These are phyloP conservation scores for Bellardia bayeri DNA, from an alignment of 2,888 invertebrate genomes.

Conservation along the genomic window DNA sequence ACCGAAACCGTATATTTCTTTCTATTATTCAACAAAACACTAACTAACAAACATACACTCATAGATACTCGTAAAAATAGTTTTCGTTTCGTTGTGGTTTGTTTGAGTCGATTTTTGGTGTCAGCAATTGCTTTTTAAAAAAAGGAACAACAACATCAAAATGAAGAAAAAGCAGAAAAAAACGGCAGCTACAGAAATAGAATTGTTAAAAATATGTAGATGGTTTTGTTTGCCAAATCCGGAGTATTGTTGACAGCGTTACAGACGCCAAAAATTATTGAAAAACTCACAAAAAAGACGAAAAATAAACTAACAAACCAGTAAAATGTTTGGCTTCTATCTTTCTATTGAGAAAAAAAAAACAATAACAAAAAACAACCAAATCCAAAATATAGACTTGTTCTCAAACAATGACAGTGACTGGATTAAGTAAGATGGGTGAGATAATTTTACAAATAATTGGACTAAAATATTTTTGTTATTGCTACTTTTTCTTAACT, in stretches of 20 bases:
- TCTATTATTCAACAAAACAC: slow-evolving; percentile 59
- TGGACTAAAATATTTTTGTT: slow-evolving; percentile 66
- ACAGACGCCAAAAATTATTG: slow-evolving; percentile 73
- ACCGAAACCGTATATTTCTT: slow-evolving; percentile 65
- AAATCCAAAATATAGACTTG: slow-evolving; percentile 67
- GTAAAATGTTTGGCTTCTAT: slow-evolving; percentile 71
- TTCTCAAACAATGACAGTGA: slow-evolving; percentile 70
- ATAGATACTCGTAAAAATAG: not conserved
- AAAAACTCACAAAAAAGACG: slow-evolving; percentile 61
- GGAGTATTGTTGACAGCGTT: slow-evolving; percentile 73
- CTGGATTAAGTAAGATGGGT: slow-evolving; percentile 72
- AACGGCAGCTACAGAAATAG: slow-evolving; percentile 35
- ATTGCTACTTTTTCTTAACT: slow-evolving; percentile 23
- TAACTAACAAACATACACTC: slow-evolving; percentile 35
- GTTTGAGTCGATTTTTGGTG: slow-evolving; percentile 73
- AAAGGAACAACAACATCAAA: slow-evolving; percentile 37
- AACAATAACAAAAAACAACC: slow-evolving; percentile 5
- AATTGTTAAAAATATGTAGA: slow-evolving; percentile 70
- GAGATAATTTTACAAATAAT: slow-evolving; percentile 73
- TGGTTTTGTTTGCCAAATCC: slow-evolving; percentile 72
- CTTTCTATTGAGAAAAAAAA: not conserved
- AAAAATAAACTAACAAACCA: slow-evolving; percentile 69
- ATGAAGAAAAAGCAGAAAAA: slow-evolving; percentile 32
- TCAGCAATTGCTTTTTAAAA: slow-evolving; percentile 70
- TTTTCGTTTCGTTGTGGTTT: slow-evolving; percentile 69